phyloP scores from a whole-genome alignment of 2,797 vertebrate species.

The Cryptoprocta ferox region DNA sequence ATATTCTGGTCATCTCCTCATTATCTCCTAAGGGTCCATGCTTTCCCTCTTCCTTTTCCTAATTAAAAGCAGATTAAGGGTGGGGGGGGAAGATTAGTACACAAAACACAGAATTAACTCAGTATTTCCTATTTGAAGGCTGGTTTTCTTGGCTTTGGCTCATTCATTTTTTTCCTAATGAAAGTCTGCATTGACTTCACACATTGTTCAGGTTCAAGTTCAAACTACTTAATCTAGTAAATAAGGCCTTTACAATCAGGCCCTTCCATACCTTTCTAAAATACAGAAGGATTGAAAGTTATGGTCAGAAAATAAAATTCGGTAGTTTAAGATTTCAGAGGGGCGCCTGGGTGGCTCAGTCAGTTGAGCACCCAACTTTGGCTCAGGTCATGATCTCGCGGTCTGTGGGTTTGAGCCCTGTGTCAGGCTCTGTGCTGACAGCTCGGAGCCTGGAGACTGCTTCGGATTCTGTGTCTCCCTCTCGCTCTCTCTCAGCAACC shows the following conservation, averaged over 20 bases:
- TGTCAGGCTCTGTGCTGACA: too few relatives aligned
- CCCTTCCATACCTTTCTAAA: not conserved
- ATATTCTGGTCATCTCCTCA: slow-evolving; percentile 64
- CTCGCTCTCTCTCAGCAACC: too few relatives aligned
- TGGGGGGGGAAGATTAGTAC: not conserved
- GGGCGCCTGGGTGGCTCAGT: too few relatives aligned
- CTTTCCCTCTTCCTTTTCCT: slow-evolving; percentile 76
- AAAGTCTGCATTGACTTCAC: not conserved
- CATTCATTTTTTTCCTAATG: not conserved
- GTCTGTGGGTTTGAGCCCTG: too few relatives aligned
- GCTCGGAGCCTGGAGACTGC: too few relatives aligned
- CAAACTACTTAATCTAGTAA: not conserved
- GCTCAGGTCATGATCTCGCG: too few relatives aligned
- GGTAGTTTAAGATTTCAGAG: slow-evolving; percentile 3
- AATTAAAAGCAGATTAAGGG: slow-evolving; percentile 58
- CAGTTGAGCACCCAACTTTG: too few relatives aligned
- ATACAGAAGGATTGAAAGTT: not conserved
- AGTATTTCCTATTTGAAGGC: slow-evolving; percentile 20
- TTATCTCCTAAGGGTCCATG: slow-evolving; percentile 66
- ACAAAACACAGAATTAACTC: slow-evolving; percentile 43
- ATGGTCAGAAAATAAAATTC: slow-evolving; percentile 26
- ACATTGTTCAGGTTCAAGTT: slow-evolving; percentile 4
- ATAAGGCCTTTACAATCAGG: not conserved
- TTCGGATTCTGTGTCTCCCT: too few relatives aligned
- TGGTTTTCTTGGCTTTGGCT: not conserved